These are phyloP conservation scores for Zygaena filipendulae DNA, from an alignment of 2,888 invertebrate species.

Conservation along the genomic window DNA sequence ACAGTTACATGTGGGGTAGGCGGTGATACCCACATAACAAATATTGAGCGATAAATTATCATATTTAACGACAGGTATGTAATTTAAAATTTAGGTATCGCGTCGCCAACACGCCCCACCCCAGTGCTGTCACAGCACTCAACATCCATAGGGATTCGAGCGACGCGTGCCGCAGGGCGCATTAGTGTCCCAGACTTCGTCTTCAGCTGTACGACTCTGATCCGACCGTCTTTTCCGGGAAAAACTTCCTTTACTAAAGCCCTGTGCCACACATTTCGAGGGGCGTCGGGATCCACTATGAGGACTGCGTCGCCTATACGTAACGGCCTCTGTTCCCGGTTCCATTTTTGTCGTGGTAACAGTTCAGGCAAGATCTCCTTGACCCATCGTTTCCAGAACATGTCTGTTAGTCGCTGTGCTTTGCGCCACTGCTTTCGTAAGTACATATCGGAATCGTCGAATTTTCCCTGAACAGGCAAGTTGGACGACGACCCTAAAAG, in stretches of 20 bases:
- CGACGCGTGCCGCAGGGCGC: conserved; percentile 9
- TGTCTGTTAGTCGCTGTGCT: conserved; percentile 8
- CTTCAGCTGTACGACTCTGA: conserved; percentile 7
- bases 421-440: conserved; percentile 6
- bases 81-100: too few relatives aligned
- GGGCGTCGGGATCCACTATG: conserved; percentile 8
- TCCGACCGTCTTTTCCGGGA: conserved; percentile 10
- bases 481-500: conserved; percentile 7
- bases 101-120: conserved; percentile 2
- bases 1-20: too few relatives aligned
- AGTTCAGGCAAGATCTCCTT: conserved; percentile 8
- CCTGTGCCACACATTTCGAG: conserved; percentile 11
- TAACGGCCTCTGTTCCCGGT: background rate
- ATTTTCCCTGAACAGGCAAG: conserved; percentile 4
- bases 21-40: too few relatives aligned
- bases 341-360: conserved; percentile 6
- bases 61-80: too few relatives aligned
- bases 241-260: conserved; percentile 3
- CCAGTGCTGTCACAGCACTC: conserved; percentile 6
- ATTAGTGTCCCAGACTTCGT: conserved; percentile 7
- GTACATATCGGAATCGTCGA: conserved; percentile 7
- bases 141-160: conserved; percentile 1
- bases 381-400: conserved; percentile 11
- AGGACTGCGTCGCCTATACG: conserved; percentile 8
- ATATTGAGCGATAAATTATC: too few relatives aligned